phyloP scores from a whole-genome alignment of 2,797 vertebrate species.

The Lycodopsis pacificus region DNA sequence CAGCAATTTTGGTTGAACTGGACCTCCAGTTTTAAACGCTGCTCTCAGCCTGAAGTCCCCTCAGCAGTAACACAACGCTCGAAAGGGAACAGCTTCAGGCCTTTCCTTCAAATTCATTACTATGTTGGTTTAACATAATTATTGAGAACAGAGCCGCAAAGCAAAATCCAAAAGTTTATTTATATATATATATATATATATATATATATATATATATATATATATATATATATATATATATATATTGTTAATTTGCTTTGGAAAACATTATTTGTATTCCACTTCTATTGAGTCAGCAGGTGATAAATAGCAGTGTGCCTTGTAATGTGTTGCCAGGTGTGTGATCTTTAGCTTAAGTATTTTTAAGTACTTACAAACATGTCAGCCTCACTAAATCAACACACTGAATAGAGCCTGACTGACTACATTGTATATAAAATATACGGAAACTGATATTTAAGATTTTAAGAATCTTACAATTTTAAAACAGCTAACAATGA shows the following conservation, averaged over 20 bases:
- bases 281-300: too few relatives aligned
- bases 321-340: too few relatives aligned
- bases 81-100: constrained; percentile 74
- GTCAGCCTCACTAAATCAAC: not conserved
- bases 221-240: too few relatives aligned
- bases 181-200: too few relatives aligned
- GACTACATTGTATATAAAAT: not conserved
- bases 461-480: not conserved
- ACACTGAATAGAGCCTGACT: not conserved
- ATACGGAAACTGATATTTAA: not conserved
- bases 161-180: constrained; percentile 28
- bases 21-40: constrained; percentile 29
- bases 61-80: constrained; percentile 71
- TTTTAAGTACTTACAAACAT: not conserved
- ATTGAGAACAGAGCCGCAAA: constrained; percentile 48
- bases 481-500: not conserved
- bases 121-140: constrained; percentile 65
- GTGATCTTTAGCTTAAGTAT: too few relatives aligned
- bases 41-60: constrained; percentile 44
- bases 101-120: constrained; percentile 67
- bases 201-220: too few relatives aligned
- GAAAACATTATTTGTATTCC: too few relatives aligned
- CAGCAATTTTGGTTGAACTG: constrained; percentile 28
- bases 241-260: too few relatives aligned
- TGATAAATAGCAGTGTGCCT: too few relatives aligned